These are phyloP conservation scores for Calyptommatus sinebrachiatus DNA, from an alignment of 2,113 vertebrate genomes.

Conservation along the genomic window DNA sequence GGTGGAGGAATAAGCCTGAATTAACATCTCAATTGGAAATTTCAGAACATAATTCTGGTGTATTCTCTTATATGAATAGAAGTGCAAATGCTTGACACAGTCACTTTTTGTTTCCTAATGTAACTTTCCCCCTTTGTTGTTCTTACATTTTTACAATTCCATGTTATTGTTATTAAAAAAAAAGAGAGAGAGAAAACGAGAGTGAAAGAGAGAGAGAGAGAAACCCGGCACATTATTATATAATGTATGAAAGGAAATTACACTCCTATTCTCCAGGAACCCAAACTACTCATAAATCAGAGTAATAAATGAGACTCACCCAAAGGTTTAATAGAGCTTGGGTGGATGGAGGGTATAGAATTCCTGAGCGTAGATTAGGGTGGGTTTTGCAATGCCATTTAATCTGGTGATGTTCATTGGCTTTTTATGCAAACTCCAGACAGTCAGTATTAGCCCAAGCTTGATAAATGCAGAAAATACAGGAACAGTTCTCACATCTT, in stretches of 20 bases:
- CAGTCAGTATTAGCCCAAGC: background rate
- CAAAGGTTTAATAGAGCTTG: background rate
- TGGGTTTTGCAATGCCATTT: background rate
- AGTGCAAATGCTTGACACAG: background rate
- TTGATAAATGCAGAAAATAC: no score
- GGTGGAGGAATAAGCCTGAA: background rate
- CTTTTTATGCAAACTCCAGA: background rate
- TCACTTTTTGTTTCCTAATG: background rate
- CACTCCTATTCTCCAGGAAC: background rate
- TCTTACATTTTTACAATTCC: background rate
- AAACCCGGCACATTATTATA: background rate
- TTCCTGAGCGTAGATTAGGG: background rate
- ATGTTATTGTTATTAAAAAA: conserved; percentile 1
- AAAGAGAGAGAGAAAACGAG: no score
- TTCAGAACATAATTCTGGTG: background rate
- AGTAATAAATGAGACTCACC: background rate
- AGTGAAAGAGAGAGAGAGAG: no score
- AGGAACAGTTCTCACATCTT: background rate
- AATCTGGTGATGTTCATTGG: background rate
- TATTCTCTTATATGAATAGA: background rate
- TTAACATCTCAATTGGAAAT: conserved; percentile 12
- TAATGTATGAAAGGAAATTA: background rate
- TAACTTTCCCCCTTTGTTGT: background rate
- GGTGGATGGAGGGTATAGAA: background rate
- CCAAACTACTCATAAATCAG: background rate